Evolutionary conservation across 2,113 vertebrate species (phyloP).

Genomic region (Nannospalax galili): DNA sequence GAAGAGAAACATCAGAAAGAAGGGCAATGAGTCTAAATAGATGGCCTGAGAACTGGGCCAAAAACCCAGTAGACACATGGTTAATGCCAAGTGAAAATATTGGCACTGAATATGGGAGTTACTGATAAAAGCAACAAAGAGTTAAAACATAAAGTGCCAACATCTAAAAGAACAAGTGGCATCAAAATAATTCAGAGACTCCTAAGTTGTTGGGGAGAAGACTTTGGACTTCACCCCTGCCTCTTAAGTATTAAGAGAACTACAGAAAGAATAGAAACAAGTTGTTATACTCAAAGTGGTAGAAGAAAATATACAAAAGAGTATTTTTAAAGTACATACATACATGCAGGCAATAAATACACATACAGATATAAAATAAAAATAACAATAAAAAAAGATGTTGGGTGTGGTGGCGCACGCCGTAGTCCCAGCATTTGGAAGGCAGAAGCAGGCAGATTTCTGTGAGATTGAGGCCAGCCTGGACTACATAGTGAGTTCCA

Average conservation of each 20-base stretch:
- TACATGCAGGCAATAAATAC: too few species aligned
- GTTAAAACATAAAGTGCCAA: not conserved
- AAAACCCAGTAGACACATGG: not conserved
- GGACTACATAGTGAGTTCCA: too few species aligned
- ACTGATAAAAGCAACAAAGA: not conserved
- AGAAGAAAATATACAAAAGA: not conserved
- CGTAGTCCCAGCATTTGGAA: too few species aligned
- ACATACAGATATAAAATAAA: too few species aligned
- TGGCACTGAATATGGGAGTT: not conserved
- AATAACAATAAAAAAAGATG: too few species aligned
- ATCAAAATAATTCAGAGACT: not conserved
- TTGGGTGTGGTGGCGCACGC: too few species aligned
- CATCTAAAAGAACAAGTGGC: not conserved
- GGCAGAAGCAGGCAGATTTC: too few species aligned
- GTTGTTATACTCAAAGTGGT: not conserved
- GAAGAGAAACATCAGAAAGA: not conserved
- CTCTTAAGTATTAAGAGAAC: constrained; percentile 8
- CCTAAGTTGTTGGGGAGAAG: not conserved
- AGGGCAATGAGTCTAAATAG: not conserved
- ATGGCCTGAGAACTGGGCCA: not conserved
- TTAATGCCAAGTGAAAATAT: not conserved
- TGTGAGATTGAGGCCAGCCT: too few species aligned
- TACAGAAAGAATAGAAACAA: not conserved
- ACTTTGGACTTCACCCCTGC: not conserved
- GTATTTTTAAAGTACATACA: not conserved